phyloP scores from a whole-genome alignment of 2,888 invertebrate genomes.

The Carpatolechia fugitivella region DNA sequence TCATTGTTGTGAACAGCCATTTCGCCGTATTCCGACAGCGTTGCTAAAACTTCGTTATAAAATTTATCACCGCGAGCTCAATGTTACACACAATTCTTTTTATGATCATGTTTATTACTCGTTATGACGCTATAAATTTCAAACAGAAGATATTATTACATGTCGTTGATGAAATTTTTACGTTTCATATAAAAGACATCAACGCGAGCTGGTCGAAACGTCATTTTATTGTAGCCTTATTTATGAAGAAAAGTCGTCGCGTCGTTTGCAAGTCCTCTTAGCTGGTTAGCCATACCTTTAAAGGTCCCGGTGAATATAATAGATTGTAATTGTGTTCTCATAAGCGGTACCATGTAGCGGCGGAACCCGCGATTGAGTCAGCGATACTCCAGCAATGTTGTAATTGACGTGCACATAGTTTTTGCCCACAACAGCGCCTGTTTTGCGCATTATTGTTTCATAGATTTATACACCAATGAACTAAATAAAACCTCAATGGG shows the following conservation, averaged over 20 bases:
- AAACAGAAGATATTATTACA: not conserved
- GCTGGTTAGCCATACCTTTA: slow-evolving; percentile 59
- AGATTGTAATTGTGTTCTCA: slow-evolving; percentile 75
- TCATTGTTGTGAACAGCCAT: not conserved
- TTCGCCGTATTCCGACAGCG: not conserved
- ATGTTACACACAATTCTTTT: not conserved
- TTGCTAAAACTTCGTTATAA: slow-evolving; percentile 3
- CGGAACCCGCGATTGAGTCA: slow-evolving; percentile 62
- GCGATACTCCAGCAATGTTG: slow-evolving; percentile 54
- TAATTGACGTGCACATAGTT: slow-evolving; percentile 60
- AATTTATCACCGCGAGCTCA: slow-evolving; percentile 1
- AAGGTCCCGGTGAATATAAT: slow-evolving; percentile 67
- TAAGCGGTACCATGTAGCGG: slow-evolving; percentile 57
- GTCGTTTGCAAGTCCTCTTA: slow-evolving; percentile 31
- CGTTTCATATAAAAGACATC: slow-evolving; percentile 9
- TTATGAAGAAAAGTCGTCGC: not conserved
- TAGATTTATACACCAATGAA: slow-evolving; percentile 34
- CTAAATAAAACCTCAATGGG: slow-evolving; percentile 9
- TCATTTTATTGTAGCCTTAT: too few species aligned
- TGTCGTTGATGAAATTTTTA: not conserved
- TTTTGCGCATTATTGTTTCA: slow-evolving; percentile 24
- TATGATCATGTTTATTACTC: not conserved
- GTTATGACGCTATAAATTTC: not conserved
- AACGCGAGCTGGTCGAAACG: not conserved
- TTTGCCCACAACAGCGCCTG: slow-evolving; percentile 18